A percentile compares a stretch with the other conserved stretches of the same genome.
These are phyloP conservation scores for Philhelius pedissequus DNA, from an alignment of 2,888 invertebrate species.

Conservation along the genomic window DNA sequence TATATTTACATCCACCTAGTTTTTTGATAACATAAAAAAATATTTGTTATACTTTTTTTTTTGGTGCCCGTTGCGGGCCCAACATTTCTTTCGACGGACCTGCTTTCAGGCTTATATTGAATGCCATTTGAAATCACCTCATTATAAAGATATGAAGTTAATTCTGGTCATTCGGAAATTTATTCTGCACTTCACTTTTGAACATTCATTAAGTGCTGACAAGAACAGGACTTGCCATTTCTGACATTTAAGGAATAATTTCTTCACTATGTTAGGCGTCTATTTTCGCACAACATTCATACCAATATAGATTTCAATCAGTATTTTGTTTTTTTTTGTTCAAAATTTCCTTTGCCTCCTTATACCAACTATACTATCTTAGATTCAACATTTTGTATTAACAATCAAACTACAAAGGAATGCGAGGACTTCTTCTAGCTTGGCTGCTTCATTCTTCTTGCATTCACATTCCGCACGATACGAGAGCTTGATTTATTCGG, in stretches of 20 bases:
- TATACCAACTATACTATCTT: neutral
- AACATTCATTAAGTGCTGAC: neutral
- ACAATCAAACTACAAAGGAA: conserved; percentile 10
- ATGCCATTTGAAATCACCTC: too few relatives aligned
- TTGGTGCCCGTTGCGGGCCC: too few relatives aligned
- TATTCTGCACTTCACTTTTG: neutral
- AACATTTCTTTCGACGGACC: too few relatives aligned
- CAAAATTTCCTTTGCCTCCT: neutral
- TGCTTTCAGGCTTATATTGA: too few relatives aligned
- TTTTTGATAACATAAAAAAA: too few relatives aligned
- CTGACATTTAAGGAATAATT: neutral
- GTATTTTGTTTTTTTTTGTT: too few relatives aligned
- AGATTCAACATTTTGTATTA: conserved; percentile 18
- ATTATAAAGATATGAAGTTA: too few relatives aligned
- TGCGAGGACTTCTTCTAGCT: conserved; percentile 39
- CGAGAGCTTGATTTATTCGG: conserved; percentile 52
- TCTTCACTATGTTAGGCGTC: neutral
- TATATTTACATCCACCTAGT: too few relatives aligned
- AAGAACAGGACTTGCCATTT: neutral
- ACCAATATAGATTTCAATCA: neutral
- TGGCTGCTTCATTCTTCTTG: neutral
- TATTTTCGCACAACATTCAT: neutral
- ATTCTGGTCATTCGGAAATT: too few relatives aligned
- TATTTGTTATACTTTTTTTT: too few relatives aligned
- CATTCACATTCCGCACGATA: conserved; percentile 40